These are phyloP conservation scores for Sternotherus odoratus DNA, from an alignment of 2,797 vertebrate genomes.

Conservation along the genomic window DNA sequence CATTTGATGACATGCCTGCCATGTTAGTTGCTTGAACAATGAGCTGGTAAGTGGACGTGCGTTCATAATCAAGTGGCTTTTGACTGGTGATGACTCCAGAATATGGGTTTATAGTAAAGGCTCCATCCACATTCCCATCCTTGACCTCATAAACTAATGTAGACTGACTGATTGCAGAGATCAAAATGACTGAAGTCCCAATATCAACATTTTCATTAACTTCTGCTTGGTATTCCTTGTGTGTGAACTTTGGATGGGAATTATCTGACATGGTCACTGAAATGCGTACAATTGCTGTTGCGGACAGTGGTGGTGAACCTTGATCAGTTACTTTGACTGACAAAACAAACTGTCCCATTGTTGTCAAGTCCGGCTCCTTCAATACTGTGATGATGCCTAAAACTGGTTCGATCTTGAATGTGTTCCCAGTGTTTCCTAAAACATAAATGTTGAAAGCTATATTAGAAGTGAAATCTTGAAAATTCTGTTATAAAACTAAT, in stretches of 20 bases:
- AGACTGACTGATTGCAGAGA: constrained; percentile 93
- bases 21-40: constrained; percentile 93
- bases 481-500: not conserved
- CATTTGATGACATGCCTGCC: constrained; percentile 95
- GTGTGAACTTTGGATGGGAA: constrained; percentile 91
- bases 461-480: constrained; percentile 22
- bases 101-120: constrained; percentile 94
- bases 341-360: constrained; percentile 92
- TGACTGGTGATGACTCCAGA: constrained; percentile 94
- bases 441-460: constrained; percentile 61
- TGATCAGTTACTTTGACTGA: constrained; percentile 92
- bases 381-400: constrained; percentile 93
- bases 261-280: constrained; percentile 95
- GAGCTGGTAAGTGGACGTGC: constrained; percentile 85
- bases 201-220: constrained; percentile 89
- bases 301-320: constrained; percentile 90
- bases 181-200: constrained; percentile 90
- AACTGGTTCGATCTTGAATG: constrained; percentile 93
- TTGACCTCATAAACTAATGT: constrained; percentile 93
- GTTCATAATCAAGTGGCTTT: constrained; percentile 90
- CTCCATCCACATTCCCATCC: constrained; percentile 86
- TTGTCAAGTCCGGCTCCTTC: constrained; percentile 91
- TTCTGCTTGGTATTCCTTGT: constrained; percentile 93
- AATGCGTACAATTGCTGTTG: constrained; percentile 91
- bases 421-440: constrained; percentile 93